Conservation (phyloP, 2,797 vertebrate species). For the Caiman crocodilus region DNA sequence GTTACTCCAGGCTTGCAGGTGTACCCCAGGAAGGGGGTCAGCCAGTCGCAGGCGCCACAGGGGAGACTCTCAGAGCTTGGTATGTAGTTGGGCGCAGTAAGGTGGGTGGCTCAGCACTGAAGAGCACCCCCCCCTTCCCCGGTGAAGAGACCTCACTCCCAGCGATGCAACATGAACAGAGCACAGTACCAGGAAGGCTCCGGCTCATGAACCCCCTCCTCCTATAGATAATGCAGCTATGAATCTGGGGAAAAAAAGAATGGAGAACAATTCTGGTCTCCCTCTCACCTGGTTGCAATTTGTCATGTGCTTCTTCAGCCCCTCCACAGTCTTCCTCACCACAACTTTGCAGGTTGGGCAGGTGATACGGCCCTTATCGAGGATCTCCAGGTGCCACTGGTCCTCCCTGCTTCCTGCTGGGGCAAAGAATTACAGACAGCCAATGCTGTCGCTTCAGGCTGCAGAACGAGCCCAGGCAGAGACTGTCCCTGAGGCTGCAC, state of each 20-base stretch:
- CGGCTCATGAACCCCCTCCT: no score
- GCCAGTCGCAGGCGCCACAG: no score
- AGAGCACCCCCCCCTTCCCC: no score
- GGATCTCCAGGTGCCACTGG: conserved; percentile 91
- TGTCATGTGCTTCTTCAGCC: conserved; percentile 94
- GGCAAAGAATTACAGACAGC: not conserved
- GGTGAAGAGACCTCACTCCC: no score
- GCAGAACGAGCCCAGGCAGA: not conserved
- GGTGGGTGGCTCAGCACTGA: no score
- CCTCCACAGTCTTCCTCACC: conserved; percentile 94
- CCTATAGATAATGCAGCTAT: not conserved
- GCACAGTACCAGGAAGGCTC: no score
- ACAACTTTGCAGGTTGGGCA: conserved; percentile 95
- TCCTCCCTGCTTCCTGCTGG: conserved; percentile 92
- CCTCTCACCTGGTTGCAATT: conserved; percentile 89
- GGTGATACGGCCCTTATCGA: conserved; percentile 90
- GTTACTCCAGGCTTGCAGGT: no score
- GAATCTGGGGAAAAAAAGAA: not conserved
- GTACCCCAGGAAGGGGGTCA: no score
- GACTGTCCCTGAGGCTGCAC: not conserved
- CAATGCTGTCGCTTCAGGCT: fast-evolving
- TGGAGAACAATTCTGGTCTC: not conserved
- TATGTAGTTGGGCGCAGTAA: no score
- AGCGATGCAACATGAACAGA: no score
- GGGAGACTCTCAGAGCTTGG: no score